Evolutionary conservation across 2,797 vertebrate species (phyloP), one percentile per base, ranked within the genome.

Genomic region (Tapera naevia): DNA sequence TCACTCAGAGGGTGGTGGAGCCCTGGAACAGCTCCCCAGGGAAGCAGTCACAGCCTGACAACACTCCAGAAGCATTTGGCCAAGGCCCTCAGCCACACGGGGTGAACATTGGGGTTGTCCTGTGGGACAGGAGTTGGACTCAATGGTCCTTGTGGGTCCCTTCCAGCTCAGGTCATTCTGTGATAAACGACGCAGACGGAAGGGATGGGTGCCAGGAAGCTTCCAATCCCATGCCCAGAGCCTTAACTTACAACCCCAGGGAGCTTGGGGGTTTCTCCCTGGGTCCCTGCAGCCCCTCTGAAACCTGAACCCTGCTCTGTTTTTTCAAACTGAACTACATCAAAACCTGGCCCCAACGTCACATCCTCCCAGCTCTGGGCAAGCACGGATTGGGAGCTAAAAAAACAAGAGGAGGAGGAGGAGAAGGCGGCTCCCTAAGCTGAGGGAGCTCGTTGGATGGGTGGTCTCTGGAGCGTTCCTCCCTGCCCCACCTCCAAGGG

Each of bases 401-500:
- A 78, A 58, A 45, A 21, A 3, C 41, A 39, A 48, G 3, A 41
- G 9, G 13, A 72, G 24, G 19, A 41, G 25, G 28, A 19, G 33
- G 79, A 19, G 56, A 71, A 1, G n/a, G 84, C 1, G 56, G 92
- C 67, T 48, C 27, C 45, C 39, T 22, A 21, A n/a, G 46, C 43
- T 10, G 46, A 22, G 21, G 19, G 17, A 17, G 56, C 4, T 3
- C 1, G 23, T 56, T 50, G 80, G 91, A 66, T 92, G 96, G 93
- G 93, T 96, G 92, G 95, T 94, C 96, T 95, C 88, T 21, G 41
- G 85, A 62, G 60, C 51, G 82, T 85, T 86, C 94, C 88, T 94
- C 91, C 94, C 88, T 86, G 81, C 86, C 66, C 78, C 91, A 96
- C 86, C 92, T 80, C 79, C n/a, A 62, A 48, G 62, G 93, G 91